phyloP scores from a whole-genome alignment of 2,888 invertebrate species.

The Muscina levida region DNA sequence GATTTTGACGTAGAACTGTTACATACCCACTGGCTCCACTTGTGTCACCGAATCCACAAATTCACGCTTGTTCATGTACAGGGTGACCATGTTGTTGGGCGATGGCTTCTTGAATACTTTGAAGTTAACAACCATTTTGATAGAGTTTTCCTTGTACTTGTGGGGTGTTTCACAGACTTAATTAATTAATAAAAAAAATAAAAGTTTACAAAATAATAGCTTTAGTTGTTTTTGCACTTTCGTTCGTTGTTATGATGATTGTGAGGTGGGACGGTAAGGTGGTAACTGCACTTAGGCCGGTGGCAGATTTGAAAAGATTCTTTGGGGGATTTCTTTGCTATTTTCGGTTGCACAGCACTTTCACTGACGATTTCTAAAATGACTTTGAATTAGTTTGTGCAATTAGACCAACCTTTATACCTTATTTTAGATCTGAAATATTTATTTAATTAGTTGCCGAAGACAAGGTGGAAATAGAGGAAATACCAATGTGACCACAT shows the following conservation, averaged over 20 bases:
- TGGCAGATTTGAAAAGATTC: not conserved
- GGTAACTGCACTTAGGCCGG: not conserved
- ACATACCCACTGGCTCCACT: conserved; percentile 91
- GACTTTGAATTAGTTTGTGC: conserved; percentile 52
- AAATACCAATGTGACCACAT: not conserved
- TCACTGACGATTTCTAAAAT: conserved; percentile 53
- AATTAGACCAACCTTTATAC: conserved; percentile 57
- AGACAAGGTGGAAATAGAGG: not conserved
- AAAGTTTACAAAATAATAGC: conserved; percentile 17
- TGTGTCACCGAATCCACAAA: conserved; percentile 92
- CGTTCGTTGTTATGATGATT: conserved; percentile 30
- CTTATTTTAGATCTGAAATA: conserved; percentile 32
- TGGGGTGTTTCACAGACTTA: not conserved
- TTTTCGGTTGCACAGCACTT: conserved; percentile 29
- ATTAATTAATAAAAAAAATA: conserved; percentile 32
- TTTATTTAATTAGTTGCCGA: conserved; percentile 61
- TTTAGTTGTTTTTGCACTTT: not conserved
- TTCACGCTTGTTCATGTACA: conserved; percentile 92
- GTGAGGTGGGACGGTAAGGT: not conserved
- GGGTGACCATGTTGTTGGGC: conserved; percentile 91
- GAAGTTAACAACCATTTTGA: conserved; percentile 91
- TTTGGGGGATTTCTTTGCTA: not conserved
- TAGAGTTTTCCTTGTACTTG: conserved; percentile 26
- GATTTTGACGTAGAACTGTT: not conserved
- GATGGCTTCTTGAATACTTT: conserved; percentile 95